These are phyloP conservation scores for Cetonia aurata DNA, from an alignment of 2,888 invertebrate genomes.

Conservation along the genomic window DNA sequence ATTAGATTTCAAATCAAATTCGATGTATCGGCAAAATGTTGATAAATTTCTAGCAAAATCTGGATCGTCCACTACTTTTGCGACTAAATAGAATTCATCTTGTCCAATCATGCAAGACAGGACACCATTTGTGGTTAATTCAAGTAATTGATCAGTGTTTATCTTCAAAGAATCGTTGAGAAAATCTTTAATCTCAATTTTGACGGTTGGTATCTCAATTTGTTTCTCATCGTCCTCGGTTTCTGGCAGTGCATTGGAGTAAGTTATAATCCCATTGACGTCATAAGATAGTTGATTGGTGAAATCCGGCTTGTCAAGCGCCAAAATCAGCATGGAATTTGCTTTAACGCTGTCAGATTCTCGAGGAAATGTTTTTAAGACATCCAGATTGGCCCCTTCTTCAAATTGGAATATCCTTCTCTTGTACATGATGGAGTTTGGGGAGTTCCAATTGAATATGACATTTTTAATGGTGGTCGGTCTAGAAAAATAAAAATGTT, in stretches of 20 bases:
- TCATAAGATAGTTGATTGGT: conserved; percentile 25
- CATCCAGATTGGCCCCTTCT: conserved; percentile 12
- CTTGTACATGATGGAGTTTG: conserved; percentile 50
- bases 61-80: conserved; percentile 51
- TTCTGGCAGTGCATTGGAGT: conserved; percentile 3
- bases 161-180: conserved; percentile 31
- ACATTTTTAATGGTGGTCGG: conserved; percentile 47
- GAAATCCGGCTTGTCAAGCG: conserved; percentile 40
- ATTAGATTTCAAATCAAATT: conserved; percentile 48
- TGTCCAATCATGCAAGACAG: conserved; percentile 51
- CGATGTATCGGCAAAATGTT: conserved; percentile 56
- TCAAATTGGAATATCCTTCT: conserved; percentile 43
- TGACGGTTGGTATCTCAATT: conserved; percentile 43
- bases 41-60: conserved; percentile 56
- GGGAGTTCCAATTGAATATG: conserved; percentile 50
- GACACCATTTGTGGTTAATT: conserved; percentile 51
- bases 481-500: conserved; percentile 50
- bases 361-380: not conserved
- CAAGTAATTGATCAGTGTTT: conserved; percentile 44
- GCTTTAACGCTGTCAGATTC: not conserved
- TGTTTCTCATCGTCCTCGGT: conserved; percentile 21
- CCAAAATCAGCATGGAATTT: conserved; percentile 5
- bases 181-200: conserved; percentile 43
- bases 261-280: conserved; percentile 30
- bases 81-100: conserved; percentile 52